These are phyloP conservation scores for Idaea aversata DNA, from an alignment of 2,888 invertebrate genomes.

Conservation along the genomic window DNA sequence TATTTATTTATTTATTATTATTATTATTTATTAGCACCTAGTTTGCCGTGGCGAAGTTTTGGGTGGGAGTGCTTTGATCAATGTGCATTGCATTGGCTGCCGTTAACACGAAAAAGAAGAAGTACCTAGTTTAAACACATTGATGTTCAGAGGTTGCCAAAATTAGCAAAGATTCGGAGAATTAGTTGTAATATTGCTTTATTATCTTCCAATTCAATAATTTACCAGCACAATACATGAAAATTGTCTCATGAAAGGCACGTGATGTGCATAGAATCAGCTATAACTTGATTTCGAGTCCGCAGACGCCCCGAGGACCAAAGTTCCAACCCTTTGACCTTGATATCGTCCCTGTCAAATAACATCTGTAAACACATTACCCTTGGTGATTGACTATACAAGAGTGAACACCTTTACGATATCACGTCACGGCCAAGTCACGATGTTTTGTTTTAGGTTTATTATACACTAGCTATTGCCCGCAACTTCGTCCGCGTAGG, in stretches of 20 bases:
- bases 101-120: too few species aligned
- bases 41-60: too few species aligned
- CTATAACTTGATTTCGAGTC: conserved; percentile 10
- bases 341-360: conserved; percentile 14
- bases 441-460: neutral
- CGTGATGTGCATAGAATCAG: conserved; percentile 12
- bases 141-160: too few species aligned
- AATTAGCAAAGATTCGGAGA: neutral
- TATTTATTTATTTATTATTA: too few species aligned
- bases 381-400: neutral
- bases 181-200: neutral
- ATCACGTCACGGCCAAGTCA: neutral
- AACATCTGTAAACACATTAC: neutral
- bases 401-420: neutral
- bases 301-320: conserved; percentile 11
- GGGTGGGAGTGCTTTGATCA: too few species aligned
- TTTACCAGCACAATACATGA: neutral
- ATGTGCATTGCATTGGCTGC: too few species aligned
- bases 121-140: too few species aligned
- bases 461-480: too few species aligned
- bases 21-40: too few species aligned
- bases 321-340: conserved; percentile 15
- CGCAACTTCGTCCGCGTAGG: too few species aligned
- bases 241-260: conserved; percentile 9
- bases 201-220: conserved; percentile 2